Conservation (phyloP, 1,140 invertebrate species). For the Frieseomelitta varia region DNA sequence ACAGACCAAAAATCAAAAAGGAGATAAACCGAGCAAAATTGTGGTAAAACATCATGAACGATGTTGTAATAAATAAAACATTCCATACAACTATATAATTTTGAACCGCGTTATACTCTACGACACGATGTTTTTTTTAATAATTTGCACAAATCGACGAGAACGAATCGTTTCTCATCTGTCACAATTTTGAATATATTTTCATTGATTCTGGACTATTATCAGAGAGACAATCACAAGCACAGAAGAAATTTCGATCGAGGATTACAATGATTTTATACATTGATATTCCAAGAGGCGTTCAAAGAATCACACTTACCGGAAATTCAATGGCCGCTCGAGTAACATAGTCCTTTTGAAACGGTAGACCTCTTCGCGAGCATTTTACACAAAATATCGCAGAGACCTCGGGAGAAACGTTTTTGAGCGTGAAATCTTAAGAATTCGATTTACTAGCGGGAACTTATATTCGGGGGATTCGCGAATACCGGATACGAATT, state of each 20-base stretch:
- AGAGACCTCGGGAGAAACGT: neutral
- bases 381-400: neutral
- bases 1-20: too few relatives aligned
- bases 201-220: neutral
- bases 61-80: neutral
- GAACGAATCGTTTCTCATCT: neutral
- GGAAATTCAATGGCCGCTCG: slow-evolving; percentile 15
- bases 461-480: neutral
- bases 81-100: neutral
- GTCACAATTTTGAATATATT: neutral
- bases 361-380: neutral
- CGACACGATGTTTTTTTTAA: neutral
- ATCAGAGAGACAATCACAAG: too few relatives aligned
- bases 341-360: neutral
- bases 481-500: neutral
- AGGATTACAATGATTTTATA: neutral
- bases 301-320: neutral
- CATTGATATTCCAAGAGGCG: neutral
- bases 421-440: neutral
- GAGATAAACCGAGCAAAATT: too few relatives aligned
- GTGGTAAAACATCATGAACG: neutral
- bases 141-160: neutral
- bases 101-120: neutral
- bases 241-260: neutral
- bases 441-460: neutral